Evolutionary conservation across 2,113 vertebrate species (phyloP).

Genomic region (Cricetomys ansorgei): DNA sequence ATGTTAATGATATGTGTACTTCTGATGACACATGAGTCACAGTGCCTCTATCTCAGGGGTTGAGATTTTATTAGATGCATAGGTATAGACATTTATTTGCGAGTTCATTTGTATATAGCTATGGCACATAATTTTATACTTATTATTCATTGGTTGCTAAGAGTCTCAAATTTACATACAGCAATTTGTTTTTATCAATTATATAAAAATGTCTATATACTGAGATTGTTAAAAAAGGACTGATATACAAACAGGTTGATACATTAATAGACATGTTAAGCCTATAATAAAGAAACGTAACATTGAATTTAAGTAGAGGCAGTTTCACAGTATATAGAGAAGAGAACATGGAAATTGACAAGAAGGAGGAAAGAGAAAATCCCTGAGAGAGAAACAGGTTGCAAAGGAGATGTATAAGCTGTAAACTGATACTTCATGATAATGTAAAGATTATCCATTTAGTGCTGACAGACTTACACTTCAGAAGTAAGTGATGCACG

Average conservation of each 20-base stretch:
- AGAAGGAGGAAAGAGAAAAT: background rate
- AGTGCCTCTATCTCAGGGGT: background rate
- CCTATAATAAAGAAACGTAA: background rate
- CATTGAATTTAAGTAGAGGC: background rate
- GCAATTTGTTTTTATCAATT: background rate
- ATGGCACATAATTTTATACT: background rate
- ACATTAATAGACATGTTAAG: background rate
- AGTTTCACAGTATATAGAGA: background rate
- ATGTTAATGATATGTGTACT: background rate
- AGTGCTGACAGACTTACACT: conserved; percentile 30
- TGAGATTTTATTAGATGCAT: background rate
- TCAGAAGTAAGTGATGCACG: background rate
- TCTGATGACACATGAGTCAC: background rate
- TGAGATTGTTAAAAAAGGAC: background rate
- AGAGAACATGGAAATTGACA: background rate
- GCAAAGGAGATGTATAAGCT: background rate
- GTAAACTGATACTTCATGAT: background rate
- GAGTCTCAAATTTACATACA: background rate
- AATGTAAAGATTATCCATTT: background rate
- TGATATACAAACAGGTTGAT: background rate
- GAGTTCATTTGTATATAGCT: background rate
- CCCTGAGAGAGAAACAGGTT: background rate
- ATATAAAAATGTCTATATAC: background rate
- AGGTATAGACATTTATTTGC: background rate
- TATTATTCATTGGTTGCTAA: background rate